Percentiles rank a stretch among this genome's conserved stretches.
Conservation (phyloP, 2,888 invertebrate genomes). For the Aradus depressus region DNA sequence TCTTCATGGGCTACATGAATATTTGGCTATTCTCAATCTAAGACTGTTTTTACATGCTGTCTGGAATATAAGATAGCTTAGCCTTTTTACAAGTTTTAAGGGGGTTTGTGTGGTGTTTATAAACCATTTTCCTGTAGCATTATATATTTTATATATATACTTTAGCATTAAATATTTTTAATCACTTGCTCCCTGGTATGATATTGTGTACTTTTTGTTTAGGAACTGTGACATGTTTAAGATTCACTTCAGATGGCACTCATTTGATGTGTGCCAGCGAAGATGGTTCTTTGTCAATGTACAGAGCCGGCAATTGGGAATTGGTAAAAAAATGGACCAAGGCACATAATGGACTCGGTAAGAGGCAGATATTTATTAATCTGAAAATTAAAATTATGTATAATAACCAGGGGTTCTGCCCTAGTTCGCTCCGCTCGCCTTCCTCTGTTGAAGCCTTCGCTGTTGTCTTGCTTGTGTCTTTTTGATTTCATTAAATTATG, state of each 20-base stretch:
- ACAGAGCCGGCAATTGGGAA: conserved; percentile 75
- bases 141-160: no score
- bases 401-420: not conserved
- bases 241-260: conserved; percentile 62
- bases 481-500: no score
- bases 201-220: conserved; percentile 3
- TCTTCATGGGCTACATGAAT: no score
- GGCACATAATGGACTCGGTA: conserved; percentile 53
- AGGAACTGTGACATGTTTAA: conserved; percentile 63
- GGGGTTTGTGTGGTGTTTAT: no score
- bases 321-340: conserved; percentile 69
- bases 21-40: no score
- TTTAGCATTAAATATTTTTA: not conserved
- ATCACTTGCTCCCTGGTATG: not conserved
- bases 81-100: no score
- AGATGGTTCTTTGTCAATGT: conserved; percentile 73
- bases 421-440: no score
- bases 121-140: no score
- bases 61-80: no score
- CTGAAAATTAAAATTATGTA: not conserved
- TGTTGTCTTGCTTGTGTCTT: no score
- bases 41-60: no score
- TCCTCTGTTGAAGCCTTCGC: no score
- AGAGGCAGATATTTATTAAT: not conserved
- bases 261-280: conserved; percentile 74